Conservation (phyloP, 1,140 invertebrate genomes). For the Bombus huntii region DNA sequence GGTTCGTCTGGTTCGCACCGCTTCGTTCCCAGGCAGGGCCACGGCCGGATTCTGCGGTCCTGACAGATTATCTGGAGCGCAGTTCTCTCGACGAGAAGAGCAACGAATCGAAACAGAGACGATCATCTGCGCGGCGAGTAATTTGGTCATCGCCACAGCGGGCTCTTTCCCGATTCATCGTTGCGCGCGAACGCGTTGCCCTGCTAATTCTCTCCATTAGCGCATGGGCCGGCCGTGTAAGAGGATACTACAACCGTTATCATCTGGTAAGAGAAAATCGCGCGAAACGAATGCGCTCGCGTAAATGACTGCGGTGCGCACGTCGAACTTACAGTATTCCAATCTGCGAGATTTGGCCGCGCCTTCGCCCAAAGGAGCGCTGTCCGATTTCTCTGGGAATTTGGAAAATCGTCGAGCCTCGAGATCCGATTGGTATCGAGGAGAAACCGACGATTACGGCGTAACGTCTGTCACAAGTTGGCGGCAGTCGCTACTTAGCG, state of each 20-base stretch:
- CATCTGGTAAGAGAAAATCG: background rate
- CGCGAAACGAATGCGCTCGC: slow-evolving; percentile 9
- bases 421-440: too few relatives aligned
- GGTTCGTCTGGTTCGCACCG: slow-evolving; percentile 16
- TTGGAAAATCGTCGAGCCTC: too few relatives aligned
- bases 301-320: too few relatives aligned
- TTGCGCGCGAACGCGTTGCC: too few relatives aligned
- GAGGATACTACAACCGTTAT: background rate
- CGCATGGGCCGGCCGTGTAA: background rate
- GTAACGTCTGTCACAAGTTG: background rate
- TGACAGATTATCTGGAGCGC: slow-evolving; percentile 4
- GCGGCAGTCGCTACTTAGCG: background rate
- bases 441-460: background rate
- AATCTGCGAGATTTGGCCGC: too few relatives aligned
- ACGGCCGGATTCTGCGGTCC: slow-evolving; percentile 21
- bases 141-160: slow-evolving; percentile 6
- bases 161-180: background rate
- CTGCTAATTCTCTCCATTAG: slow-evolving; percentile 31
- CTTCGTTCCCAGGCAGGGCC: slow-evolving; percentile 11
- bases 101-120: slow-evolving; percentile 24
- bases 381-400: too few relatives aligned
- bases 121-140: slow-evolving; percentile 30
- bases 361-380: too few relatives aligned
- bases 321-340: too few relatives aligned
- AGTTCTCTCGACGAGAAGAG: background rate